These are phyloP conservation scores for Grammomys dolichurus DNA, from an alignment of 2,113 vertebrate genomes.

Conservation along the genomic window DNA sequence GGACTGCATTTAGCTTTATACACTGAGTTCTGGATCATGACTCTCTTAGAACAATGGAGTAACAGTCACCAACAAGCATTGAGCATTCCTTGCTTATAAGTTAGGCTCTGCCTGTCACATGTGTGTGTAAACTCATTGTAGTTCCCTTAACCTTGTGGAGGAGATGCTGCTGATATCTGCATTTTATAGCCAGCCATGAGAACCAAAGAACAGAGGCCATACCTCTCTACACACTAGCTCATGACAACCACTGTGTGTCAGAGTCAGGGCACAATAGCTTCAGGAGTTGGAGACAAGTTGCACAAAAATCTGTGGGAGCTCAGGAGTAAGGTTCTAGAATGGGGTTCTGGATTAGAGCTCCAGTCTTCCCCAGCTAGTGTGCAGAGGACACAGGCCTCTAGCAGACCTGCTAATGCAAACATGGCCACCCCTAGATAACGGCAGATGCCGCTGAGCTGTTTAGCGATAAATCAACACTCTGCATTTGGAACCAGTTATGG, in stretches of 20 bases:
- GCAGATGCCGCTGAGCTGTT: neutral
- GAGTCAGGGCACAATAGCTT: neutral
- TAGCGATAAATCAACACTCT: neutral
- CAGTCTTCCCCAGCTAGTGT: neutral
- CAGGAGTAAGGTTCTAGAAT: neutral
- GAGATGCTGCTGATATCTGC: neutral
- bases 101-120: neutral
- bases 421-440: neutral
- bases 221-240: neutral
- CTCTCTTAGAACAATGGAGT: neutral
- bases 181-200: neutral
- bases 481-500: neutral
- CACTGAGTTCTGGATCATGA: neutral
- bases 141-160: accelerated
- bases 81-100: neutral
- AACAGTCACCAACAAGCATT: accelerated
- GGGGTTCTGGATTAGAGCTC: neutral
- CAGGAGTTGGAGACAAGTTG: neutral
- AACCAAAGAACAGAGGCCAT: neutral
- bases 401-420: neutral
- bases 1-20: neutral
- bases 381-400: too few species aligned
- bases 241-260: neutral
- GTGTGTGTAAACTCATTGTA: too few species aligned
- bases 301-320: neutral